Evolutionary conservation across 2,797 vertebrate species (phyloP), one percentile per base, ranked within the genome.

Genomic region (Sebastes hopkinsi): DNA sequence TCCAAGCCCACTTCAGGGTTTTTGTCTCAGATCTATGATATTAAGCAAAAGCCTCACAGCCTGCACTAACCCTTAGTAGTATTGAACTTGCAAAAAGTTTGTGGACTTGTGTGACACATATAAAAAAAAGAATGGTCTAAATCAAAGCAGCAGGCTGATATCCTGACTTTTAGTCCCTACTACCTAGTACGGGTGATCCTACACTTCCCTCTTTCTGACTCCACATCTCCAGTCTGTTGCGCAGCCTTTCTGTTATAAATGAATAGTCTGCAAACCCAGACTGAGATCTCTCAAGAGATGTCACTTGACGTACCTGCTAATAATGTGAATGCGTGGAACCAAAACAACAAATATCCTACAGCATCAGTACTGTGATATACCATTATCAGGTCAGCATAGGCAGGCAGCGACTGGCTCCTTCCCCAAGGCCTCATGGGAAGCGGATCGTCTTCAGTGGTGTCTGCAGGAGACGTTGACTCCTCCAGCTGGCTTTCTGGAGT

Each of bases 361-460:
- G 2, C 29, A 22, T 36, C 16, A 50, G 69, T 4, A 5, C 16
- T 34, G 4, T 54, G 23, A 30, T 52, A 78, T 90, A 95, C 94
- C 94, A 95, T 92, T 13, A 94, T 94, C 1, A 94, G 86, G 72
- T 95, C 93, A 18, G 94, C 94, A 6, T 95, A 95, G 3, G 92
- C 94, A 0, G 94, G 94, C 80, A 95, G 88, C 6, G 94, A 94
- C 32, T 95, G 94, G 88, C 94, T 95, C 75, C 94, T 77, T 5
- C 94, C 94, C 94, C 94, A 95, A 1, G 94, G 93, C 75, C 82
- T 87, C 70, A 94, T 34, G 1, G 93, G 92, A 11, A 94, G 91
- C 0, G 82, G 80, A 30, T 94, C 92, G 12, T 94, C 93, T 20
- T 94, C 93, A 8, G 85, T 92, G 55, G 93, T 94, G 81, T 94